These are phyloP conservation scores for Actinemys pallida DNA, from an alignment of 2,113 vertebrate genomes.

Conservation along the genomic window DNA sequence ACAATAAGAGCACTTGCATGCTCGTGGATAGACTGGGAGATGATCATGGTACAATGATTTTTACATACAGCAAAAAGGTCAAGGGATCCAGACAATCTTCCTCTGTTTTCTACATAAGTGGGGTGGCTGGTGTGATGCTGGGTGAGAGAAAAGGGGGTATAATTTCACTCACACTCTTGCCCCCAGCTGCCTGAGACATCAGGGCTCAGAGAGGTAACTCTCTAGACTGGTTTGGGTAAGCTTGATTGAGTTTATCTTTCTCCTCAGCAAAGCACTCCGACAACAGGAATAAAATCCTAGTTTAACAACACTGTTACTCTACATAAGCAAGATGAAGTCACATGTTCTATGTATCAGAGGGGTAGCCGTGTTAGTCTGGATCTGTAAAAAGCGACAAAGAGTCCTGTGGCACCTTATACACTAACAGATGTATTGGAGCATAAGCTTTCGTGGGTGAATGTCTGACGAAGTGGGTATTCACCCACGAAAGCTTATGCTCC, in stretches of 20 bases:
- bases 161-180: neutral
- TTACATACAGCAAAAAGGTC: neutral
- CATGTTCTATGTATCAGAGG: accelerated
- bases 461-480: too few species aligned
- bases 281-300: neutral
- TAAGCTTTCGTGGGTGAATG: too few species aligned
- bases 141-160: neutral
- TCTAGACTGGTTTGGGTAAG: neutral
- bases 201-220: neutral
- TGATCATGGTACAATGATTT: neutral
- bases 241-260: neutral
- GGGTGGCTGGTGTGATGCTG: neutral
- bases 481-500: too few species aligned
- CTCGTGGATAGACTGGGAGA: neutral
- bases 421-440: too few species aligned
- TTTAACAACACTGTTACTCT: accelerated
- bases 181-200: neutral
- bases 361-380: too few species aligned
- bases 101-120: neutral
- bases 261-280: neutral
- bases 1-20: neutral
- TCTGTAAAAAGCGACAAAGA: too few species aligned
- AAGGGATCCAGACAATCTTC: neutral
- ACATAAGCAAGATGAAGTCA: neutral
- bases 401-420: too few species aligned